Percentiles rank a stretch among this genome's conserved stretches.
Conservation (phyloP, 2,113 vertebrate species). For the Lepus timidus region DNA sequence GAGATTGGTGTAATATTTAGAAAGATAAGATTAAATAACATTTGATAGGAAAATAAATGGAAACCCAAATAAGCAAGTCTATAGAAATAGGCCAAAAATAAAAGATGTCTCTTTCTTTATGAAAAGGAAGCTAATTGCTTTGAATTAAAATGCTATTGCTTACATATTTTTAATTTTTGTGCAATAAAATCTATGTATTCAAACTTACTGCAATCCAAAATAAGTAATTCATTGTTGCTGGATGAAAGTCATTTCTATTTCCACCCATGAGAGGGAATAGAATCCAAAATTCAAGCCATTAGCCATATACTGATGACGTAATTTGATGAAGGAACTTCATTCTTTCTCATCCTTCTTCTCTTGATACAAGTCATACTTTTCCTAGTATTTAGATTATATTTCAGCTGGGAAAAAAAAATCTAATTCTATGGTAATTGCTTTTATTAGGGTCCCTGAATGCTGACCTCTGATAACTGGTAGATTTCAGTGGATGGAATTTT, state of each 20-base stretch:
- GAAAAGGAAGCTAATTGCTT: constrained; percentile 56
- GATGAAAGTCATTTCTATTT: constrained; percentile 45
- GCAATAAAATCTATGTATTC: constrained; percentile 46
- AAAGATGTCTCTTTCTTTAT: neutral
- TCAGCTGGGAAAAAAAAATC: constrained; percentile 3
- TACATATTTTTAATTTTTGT: constrained; percentile 44
- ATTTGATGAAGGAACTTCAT: constrained; percentile 53
- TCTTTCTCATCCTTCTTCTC: neutral
- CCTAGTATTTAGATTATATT: constrained; percentile 42
- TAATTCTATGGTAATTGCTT: constrained; percentile 31
- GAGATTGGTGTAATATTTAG: neutral
- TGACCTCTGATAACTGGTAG: constrained; percentile 48
- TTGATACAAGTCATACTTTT: constrained; percentile 46
- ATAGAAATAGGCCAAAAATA: constrained; percentile 8
- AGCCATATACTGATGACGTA: constrained; percentile 4
- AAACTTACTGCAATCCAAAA: constrained; percentile 34
- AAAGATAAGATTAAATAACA: constrained; percentile 4
- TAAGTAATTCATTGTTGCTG: constrained; percentile 56
- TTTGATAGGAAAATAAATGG: constrained; percentile 57
- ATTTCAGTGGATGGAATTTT: constrained; percentile 73
- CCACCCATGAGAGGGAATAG: constrained; percentile 21
- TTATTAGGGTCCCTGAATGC: constrained; percentile 44
- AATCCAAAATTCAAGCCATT: constrained; percentile 24
- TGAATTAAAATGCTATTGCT: constrained; percentile 44
- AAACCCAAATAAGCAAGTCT: constrained; percentile 48